A percentile compares a stretch with the other conserved stretches of the same genome.
Conservation (phyloP, 2,797 vertebrate species). For the Propithecus perrieri region DNA sequence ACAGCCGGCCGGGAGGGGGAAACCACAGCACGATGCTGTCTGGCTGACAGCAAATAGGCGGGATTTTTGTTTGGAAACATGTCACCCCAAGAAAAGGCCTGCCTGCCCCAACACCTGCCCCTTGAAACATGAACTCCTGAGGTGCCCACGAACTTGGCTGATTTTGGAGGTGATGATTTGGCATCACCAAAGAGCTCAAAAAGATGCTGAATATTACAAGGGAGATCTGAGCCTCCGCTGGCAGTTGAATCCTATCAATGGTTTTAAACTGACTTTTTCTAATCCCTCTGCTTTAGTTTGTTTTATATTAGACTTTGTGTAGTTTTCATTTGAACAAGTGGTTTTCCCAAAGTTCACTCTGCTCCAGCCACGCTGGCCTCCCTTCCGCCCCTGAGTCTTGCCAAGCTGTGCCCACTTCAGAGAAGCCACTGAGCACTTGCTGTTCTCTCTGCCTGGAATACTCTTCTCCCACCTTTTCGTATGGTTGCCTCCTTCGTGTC, state of each 20-base stretch:
- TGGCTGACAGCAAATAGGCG: fast-evolving
- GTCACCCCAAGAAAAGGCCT: not conserved
- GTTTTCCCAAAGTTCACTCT: not conserved
- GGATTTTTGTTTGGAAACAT: not conserved
- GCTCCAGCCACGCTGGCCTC: not conserved
- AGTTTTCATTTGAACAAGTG: not conserved
- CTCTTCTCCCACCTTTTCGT: fast-evolving
- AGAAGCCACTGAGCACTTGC: not conserved
- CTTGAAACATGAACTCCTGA: not conserved
- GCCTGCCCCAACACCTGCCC: not conserved
- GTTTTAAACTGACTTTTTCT: not conserved
- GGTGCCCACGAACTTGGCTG: not conserved
- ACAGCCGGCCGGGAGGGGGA: not conserved
- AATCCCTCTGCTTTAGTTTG: not conserved
- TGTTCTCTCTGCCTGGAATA: not conserved
- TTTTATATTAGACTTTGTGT: not conserved
- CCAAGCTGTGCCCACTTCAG: not conserved
- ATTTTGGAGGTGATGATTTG: not conserved
- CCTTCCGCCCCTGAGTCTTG: not conserved
- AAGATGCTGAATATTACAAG: too few relatives aligned
- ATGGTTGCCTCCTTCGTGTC: not conserved
- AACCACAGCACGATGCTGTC: not conserved
- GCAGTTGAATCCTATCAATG: not conserved
- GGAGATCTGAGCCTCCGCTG: not conserved
- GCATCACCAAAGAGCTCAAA: not conserved